Base-by-base conservation (phyloP, 2,113 vertebrate species). In the Notarius quadriscutis region DNA sequence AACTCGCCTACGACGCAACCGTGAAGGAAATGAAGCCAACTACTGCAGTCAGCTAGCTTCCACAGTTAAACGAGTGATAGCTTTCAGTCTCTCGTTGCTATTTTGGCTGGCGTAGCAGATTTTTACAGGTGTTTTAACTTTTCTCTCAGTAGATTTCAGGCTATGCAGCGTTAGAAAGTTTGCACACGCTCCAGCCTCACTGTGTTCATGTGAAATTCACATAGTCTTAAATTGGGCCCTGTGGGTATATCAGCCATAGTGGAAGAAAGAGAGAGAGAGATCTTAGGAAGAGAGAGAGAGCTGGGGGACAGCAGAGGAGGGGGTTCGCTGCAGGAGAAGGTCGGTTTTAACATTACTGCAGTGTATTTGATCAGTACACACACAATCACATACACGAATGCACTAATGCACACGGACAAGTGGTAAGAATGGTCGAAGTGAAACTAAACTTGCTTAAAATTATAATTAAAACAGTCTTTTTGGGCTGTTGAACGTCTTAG, bases 211-310 rank as follows among this genome's bases (percentile, higher is more conserved):
- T 93, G 90, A 91, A 94, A 94, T 93, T 93, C 91, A 91, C 90
- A 91, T 91, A 78, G 88, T 91, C 88, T 92, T 94, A 95, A 95
- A 95, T 95, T 95, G 94, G 93, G 92, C 93, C 94, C 94, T 93
- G 74, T 91, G 94, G 95, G 94, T 86, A 91, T 93, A 93, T 83
- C 62, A 89, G 86, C 90, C 94, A 91, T 93, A 86, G n/a, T 83
- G 81, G 62, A 87, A 75, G n/a, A 77, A 78, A 62, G 34, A 63
- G 65, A 69, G 65, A 57, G 85, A 71, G 78, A 81, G 85, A 83
- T 83, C 62, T 83, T 67, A 86, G 58, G 55, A 12, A 75, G 20
- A 50, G 27, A 65, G 81, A 51, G 84, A 85, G 84, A 85, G 77
- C 85, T 82, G 30, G 41, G 86, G 67, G 79, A 74, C 12, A 87